Evolutionary conservation across 2,797 vertebrate species (phyloP).

Genomic region (Squalus acanthias): DNA sequence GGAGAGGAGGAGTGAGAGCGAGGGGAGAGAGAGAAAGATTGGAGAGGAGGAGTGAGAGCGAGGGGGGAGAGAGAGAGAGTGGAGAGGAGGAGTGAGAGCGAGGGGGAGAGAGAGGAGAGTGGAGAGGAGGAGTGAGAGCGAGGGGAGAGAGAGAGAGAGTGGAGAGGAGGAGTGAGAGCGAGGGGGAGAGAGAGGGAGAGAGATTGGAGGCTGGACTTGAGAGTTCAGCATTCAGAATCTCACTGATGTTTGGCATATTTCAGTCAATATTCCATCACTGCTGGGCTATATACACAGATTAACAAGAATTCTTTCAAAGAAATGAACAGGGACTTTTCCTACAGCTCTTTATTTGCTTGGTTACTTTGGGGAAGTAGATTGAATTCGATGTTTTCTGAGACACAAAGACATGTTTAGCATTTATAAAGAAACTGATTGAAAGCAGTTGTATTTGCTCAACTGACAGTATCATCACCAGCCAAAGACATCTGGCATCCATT

Average conservation of each 20-base stretch:
- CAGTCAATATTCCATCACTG: background rate
- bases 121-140: too few species aligned
- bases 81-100: too few species aligned
- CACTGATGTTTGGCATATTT: background rate
- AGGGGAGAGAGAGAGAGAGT: too few species aligned
- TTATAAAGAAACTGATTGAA: background rate
- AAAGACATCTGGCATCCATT: background rate
- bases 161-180: too few species aligned
- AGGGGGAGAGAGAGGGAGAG: too few species aligned
- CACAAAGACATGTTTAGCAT: background rate
- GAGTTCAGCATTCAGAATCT: background rate
- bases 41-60: too few species aligned
- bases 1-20: too few species aligned
- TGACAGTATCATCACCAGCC: background rate
- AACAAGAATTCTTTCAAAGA: conserved; percentile 18
- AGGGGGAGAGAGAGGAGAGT: too few species aligned
- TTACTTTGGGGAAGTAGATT: background rate
- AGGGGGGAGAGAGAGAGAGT: too few species aligned
- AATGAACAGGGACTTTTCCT: background rate
- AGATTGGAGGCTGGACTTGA: background rate
- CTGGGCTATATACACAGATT: background rate
- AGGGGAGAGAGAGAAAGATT: too few species aligned
- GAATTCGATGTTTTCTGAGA: background rate
- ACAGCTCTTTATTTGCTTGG: background rate
- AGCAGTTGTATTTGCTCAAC: background rate